Conservation (phyloP, 2,113 vertebrate genomes). For the Phrynocephalus versicolor region DNA sequence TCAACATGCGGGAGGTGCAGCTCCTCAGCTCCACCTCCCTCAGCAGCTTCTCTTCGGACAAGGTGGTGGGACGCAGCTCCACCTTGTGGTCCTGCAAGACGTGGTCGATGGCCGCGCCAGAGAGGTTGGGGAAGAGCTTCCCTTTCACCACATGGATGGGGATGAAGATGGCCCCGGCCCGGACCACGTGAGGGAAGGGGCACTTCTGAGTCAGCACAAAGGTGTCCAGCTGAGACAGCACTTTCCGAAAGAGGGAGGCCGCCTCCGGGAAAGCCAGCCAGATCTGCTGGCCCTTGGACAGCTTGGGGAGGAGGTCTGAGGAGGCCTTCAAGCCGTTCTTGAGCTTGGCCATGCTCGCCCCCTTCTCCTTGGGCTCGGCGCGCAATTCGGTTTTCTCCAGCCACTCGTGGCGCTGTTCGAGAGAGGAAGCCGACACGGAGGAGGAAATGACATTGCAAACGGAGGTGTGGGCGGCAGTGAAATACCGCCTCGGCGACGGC, state of each 20-base stretch:
- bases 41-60: constrained; percentile 90
- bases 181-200: constrained; percentile 90
- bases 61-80: constrained; percentile 90
- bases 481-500: constrained; percentile 69
- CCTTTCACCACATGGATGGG: constrained; percentile 95
- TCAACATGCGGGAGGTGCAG: constrained; percentile 89
- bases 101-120: constrained; percentile 81
- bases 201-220: constrained; percentile 78
- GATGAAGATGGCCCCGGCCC: constrained; percentile 87
- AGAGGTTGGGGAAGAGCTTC: constrained; percentile 88
- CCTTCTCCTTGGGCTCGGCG: constrained; percentile 62
- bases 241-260: constrained; percentile 65
- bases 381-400: constrained; percentile 47
- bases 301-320: constrained; percentile 35
- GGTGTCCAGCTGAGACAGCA: constrained; percentile 79
- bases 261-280: constrained; percentile 83
- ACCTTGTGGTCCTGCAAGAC: constrained; percentile 92
- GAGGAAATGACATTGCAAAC: constrained; percentile 78
- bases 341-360: constrained; percentile 61
- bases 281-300: constrained; percentile 68
- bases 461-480: constrained; percentile 81
- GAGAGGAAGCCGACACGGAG: constrained; percentile 74
- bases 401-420: constrained; percentile 73
- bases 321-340: constrained; percentile 68
- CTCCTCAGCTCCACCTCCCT: constrained; percentile 83